Percentiles rank a stretch among this genome's conserved stretches.
Conservation (phyloP, 2,113 vertebrate species). For the Ptychochromis oligacanthus region DNA sequence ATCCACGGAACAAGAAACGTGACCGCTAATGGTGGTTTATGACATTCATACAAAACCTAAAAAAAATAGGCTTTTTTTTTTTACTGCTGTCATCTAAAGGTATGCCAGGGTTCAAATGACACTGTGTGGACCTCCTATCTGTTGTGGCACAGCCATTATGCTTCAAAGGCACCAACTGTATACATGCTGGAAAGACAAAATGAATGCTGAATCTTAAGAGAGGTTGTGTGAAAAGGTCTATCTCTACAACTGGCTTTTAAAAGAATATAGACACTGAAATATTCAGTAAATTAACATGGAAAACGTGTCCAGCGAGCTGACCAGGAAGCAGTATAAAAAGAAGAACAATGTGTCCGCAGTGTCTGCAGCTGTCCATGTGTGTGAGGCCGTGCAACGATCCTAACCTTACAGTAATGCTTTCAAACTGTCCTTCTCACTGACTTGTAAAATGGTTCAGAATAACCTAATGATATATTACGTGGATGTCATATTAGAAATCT, state of each 20-base stretch:
- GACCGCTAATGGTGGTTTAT: background rate
- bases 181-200: background rate
- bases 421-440: background rate
- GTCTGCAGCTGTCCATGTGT: background rate
- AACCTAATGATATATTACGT: background rate
- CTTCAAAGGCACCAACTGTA: background rate
- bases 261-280: too few relatives aligned
- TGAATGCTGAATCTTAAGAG: background rate
- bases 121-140: background rate
- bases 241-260: background rate
- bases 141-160: background rate
- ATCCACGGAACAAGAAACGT: fast-evolving
- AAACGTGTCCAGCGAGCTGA: background rate
- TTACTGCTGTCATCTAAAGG: background rate
- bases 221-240: background rate
- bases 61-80: background rate
- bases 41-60: background rate
- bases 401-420: background rate
- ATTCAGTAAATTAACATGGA: background rate
- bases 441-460: background rate
- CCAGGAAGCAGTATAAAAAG: background rate
- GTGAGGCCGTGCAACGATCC: too few relatives aligned
- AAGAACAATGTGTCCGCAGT: background rate
- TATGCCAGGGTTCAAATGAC: background rate
- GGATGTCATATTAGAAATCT: background rate